Percentiles rank a stretch among this genome's conserved stretches.
Conservation (phyloP, 1,140 invertebrate species). For the Heliconius melpomene region DNA sequence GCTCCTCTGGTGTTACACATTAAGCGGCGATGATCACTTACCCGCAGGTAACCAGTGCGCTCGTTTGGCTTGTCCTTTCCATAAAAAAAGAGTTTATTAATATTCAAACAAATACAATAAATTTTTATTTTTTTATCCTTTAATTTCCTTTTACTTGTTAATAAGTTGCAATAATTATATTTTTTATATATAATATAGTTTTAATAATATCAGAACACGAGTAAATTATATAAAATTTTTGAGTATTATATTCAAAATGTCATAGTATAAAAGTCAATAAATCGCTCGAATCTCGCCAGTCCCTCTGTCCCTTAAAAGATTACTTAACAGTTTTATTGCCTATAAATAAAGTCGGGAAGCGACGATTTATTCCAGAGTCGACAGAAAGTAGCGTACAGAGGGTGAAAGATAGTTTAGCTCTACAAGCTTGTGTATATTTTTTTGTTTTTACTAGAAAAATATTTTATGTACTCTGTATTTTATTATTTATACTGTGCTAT, state of each 20-base stretch:
- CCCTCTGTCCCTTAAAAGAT: slow-evolving; percentile 16
- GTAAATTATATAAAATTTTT: not conserved
- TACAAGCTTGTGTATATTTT: slow-evolving; percentile 12
- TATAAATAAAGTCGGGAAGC: slow-evolving; percentile 20
- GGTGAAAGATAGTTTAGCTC: slow-evolving; percentile 17
- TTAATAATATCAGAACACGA: too few species aligned
- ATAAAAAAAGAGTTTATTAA: too few species aligned
- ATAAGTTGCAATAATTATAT: too few species aligned
- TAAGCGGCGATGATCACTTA: too few species aligned
- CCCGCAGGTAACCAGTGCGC: too few species aligned
- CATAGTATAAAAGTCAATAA: not conserved
- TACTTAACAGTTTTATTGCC: slow-evolving; percentile 17
- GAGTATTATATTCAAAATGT: not conserved
- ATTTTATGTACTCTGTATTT: slow-evolving; percentile 12
- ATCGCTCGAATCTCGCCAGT: slow-evolving; percentile 1
- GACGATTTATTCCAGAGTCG: slow-evolving; percentile 16
- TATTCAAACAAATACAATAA: too few species aligned
- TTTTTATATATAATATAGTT: too few species aligned
- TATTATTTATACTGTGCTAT: not conserved
- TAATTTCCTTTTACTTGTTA: too few species aligned
- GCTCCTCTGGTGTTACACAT: too few species aligned
- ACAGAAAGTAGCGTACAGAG: slow-evolving; percentile 12
- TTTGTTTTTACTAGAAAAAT: slow-evolving; percentile 25
- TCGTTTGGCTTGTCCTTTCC: too few species aligned
- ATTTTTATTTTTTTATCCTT: too few species aligned